phyloP scores from a whole-genome alignment of 1,140 invertebrate species.

The Hycleus cichorii region DNA sequence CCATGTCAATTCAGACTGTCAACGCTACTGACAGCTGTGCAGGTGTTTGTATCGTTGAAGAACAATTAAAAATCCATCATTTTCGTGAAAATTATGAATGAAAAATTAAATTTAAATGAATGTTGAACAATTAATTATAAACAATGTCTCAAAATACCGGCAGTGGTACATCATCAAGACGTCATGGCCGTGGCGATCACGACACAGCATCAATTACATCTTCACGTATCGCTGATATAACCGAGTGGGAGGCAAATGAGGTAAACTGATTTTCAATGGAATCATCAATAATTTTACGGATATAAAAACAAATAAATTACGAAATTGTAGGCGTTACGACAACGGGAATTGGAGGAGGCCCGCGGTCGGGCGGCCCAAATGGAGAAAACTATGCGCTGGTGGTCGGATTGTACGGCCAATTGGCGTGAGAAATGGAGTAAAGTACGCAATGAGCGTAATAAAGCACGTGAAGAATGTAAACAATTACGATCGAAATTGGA shows the following conservation, averaged over 20 bases:
- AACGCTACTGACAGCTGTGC: too few relatives aligned
- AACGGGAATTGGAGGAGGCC: slow-evolving; percentile 84
- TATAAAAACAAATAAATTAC: neutral
- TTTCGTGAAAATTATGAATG: too few relatives aligned
- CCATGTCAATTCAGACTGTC: too few relatives aligned
- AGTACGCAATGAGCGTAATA: slow-evolving; percentile 76
- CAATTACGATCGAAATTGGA: slow-evolving; percentile 74
- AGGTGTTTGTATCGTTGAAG: too few relatives aligned
- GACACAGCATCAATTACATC: slow-evolving; percentile 45
- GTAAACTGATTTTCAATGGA: slow-evolving; percentile 34
- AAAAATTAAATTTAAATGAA: neutral
- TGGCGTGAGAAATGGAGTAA: slow-evolving; percentile 97
- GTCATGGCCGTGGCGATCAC: slow-evolving; percentile 44
- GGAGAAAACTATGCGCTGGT: slow-evolving; percentile 99
- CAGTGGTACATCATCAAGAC: slow-evolving; percentile 48
- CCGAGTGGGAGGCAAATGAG: slow-evolving; percentile 64
- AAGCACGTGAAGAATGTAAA: slow-evolving; percentile 80
- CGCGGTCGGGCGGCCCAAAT: slow-evolving; percentile 87
- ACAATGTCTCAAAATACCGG: slow-evolving; percentile 49
- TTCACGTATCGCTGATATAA: slow-evolving; percentile 48
- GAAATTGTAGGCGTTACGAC: slow-evolving; percentile 50
- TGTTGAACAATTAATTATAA: neutral
- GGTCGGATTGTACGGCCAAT: slow-evolving; percentile 86
- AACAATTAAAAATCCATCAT: too few relatives aligned
- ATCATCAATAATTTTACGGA: neutral